phyloP scores from a whole-genome alignment of 2,888 invertebrate species.

The Harpalus rubripes region DNA sequence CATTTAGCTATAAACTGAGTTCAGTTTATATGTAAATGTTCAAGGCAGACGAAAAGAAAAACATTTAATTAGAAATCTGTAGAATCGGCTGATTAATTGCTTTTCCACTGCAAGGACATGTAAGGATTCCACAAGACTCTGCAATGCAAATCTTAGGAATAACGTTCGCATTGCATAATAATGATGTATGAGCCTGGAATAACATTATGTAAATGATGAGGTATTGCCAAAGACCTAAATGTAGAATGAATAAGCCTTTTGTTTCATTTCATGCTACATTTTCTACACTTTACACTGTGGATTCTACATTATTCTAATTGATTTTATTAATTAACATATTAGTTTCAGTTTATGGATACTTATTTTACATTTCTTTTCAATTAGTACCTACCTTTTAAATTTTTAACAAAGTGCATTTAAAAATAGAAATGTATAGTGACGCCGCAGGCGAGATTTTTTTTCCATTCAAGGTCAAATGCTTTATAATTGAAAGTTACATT shows the following conservation, averaged over 20 bases:
- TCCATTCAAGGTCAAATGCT: no score
- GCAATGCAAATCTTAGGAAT: constrained; percentile 37
- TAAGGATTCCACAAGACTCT: constrained; percentile 35
- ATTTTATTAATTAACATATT: constrained; percentile 27
- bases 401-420: background rate
- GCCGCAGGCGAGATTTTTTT: no score
- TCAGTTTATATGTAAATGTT: constrained; percentile 38
- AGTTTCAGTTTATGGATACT: background rate
- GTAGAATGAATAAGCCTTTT: background rate
- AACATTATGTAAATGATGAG: constrained; percentile 20
- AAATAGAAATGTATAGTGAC: no score
- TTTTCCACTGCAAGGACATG: constrained; percentile 33
- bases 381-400: background rate
- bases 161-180: constrained; percentile 38
- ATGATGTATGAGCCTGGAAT: constrained; percentile 27
- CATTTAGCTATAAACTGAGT: background rate
- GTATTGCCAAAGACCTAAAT: constrained; percentile 18
- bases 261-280: constrained; percentile 12
- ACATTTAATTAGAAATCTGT: constrained; percentile 40
- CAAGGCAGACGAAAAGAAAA: background rate
- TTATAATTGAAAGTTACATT: no score
- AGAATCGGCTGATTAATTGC: constrained; percentile 33
- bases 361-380: background rate
- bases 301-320: constrained; percentile 17
- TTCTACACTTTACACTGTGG: background rate